Base-by-base conservation (phyloP, 2,888 invertebrate species). In the Phortica okadai region DNA sequence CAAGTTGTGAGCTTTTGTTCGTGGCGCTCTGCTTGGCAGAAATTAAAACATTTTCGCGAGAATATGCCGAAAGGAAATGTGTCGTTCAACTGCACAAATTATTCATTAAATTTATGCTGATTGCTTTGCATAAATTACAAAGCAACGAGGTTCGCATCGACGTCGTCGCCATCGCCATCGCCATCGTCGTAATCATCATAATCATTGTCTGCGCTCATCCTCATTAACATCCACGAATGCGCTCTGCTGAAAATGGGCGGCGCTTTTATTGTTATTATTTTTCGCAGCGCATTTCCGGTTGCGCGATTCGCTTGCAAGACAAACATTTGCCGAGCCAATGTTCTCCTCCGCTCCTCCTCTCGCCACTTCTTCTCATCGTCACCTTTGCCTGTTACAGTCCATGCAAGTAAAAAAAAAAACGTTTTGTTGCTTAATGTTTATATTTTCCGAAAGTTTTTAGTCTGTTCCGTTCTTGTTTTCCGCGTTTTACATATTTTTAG, bases 21-120 rank as follows among this genome's bases (percentile, higher is more conserved):
- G 50, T 6, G 50, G 14, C 50, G 1, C 2, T 8, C 50, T 14
- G 3, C 8, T 14, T 50, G 14, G 50, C 50, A 50, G 50, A 5
- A 50, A 50, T 50, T 50, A 14, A 11, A 50, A 50, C 87, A 92
- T 73, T 92, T 50, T 50, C 14, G 50, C 14, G 50, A 8, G 50
- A 50, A 11, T 50, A 11, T 50, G 58, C 58, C 16, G n/a, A 58
- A 58, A 58, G 21, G 58, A 58, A 58, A 58, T 58, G 21, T 58
- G 58, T 50, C 50, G 14, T 50, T 50, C 50, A 50, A 14, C 50
- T 50, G 50, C 50, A 50, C 58, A 58, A 58, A 58, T 16, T 58
- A 58, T 58, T n/a, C 58, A 58, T 58, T 58, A 58, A 16, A 58
- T 58, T 58, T 58, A 66, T 66, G 66, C 66, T 41, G 66, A 66